These are phyloP conservation scores for Mythimna vitellina DNA, from an alignment of 2,888 invertebrate genomes.

Conservation along the genomic window DNA sequence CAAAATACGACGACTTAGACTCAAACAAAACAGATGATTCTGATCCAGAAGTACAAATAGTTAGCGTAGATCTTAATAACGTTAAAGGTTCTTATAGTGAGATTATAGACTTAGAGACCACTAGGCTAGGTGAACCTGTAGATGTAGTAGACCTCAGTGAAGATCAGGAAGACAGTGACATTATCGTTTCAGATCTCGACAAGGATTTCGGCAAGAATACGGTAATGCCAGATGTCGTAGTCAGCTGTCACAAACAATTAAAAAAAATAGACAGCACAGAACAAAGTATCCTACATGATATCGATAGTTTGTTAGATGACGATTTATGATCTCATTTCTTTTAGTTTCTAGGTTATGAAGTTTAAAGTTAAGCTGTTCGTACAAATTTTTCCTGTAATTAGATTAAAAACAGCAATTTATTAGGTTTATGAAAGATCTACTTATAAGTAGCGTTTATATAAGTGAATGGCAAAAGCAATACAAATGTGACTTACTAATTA, in stretches of 20 bases:
- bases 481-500: slow-evolving; percentile 32
- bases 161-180: slow-evolving; percentile 78
- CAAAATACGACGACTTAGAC: slow-evolving; percentile 66
- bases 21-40: slow-evolving; percentile 78
- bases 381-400: slow-evolving; percentile 56
- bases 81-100: slow-evolving; percentile 72
- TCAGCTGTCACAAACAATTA: slow-evolving; percentile 81
- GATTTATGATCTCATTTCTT: slow-evolving; percentile 76
- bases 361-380: slow-evolving; percentile 43
- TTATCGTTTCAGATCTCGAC: slow-evolving; percentile 74
- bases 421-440: slow-evolving; percentile 46
- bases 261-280: slow-evolving; percentile 69
- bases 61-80: slow-evolving; percentile 75
- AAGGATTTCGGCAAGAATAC: slow-evolving; percentile 79
- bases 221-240: slow-evolving; percentile 83
- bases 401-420: slow-evolving; percentile 27
- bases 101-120: slow-evolving; percentile 79
- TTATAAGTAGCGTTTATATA: slow-evolving; percentile 22
- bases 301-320: slow-evolving; percentile 78
- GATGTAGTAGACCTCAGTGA: slow-evolving; percentile 85
- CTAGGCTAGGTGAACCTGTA: slow-evolving; percentile 74
- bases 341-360: slow-evolving; percentile 36
- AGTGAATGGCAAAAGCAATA: slow-evolving; percentile 42
- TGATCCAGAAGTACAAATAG: slow-evolving; percentile 85
- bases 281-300: slow-evolving; percentile 75